A percentile compares a stretch with the other conserved stretches of the same genome.
These are phyloP conservation scores for Eleutherodactylus coqui DNA, from an alignment of 2,797 vertebrate genomes.

Conservation along the genomic window DNA sequence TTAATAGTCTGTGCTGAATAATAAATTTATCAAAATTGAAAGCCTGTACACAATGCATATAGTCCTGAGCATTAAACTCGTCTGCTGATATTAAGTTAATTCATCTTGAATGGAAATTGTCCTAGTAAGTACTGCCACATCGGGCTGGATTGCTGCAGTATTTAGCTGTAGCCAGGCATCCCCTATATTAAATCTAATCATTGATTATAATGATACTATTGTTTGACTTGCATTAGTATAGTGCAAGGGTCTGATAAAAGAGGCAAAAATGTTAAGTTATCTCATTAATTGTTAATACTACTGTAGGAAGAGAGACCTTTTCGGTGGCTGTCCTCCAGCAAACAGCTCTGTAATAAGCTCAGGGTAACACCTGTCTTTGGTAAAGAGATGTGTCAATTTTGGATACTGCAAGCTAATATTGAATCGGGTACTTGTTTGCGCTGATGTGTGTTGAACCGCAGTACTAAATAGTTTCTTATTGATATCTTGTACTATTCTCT, in stretches of 20 bases:
- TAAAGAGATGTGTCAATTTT: constrained; percentile 61
- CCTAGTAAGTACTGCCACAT: not conserved
- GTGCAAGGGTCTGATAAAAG: constrained; percentile 36
- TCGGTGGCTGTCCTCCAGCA: constrained; percentile 69
- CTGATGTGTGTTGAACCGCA: constrained; percentile 34
- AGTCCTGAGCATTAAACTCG: not conserved
- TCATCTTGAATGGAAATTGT: not conserved
- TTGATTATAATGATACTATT: not conserved
- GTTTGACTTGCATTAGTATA: constrained; percentile 37
- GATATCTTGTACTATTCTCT: constrained; percentile 13
- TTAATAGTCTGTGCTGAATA: not conserved
- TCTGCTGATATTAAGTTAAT: not conserved
- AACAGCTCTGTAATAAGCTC: constrained; percentile 77
- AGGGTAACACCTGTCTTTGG: constrained; percentile 81
- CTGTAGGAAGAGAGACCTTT: constrained; percentile 54
- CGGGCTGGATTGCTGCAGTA: not conserved
- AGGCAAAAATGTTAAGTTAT: constrained; percentile 41
- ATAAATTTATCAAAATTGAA: not conserved
- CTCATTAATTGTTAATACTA: constrained; percentile 66
- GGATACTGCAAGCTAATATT: constrained; percentile 27
- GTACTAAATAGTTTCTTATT: constrained; percentile 38
- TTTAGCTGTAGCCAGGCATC: not conserved
- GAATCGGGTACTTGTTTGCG: constrained; percentile 41
- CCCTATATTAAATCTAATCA: not conserved
- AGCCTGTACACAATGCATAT: not conserved